Percentiles rank a stretch among this genome's conserved stretches.
Conservation (phyloP, 2,888 invertebrate genomes). For the Drosophila ezoana region DNA sequence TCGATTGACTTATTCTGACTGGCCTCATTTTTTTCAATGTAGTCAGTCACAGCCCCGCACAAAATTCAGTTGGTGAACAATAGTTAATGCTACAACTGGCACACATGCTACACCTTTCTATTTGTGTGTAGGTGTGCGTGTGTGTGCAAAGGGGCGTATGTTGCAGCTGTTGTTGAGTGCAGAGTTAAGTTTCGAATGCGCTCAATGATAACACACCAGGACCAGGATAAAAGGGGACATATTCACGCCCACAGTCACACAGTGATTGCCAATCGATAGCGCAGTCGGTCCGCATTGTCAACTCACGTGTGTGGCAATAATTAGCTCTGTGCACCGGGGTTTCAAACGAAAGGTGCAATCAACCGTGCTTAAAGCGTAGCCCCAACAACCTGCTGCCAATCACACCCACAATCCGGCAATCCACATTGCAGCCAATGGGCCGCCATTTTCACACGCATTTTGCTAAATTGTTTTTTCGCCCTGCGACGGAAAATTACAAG, state of each 20-base stretch:
- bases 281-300: slow-evolving; percentile 19
- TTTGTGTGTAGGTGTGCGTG: not conserved
- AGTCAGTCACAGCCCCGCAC: not conserved
- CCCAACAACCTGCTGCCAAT: slow-evolving; percentile 10
- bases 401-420: not conserved
- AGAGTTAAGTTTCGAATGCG: slow-evolving; percentile 41
- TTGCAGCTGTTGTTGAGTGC: slow-evolving; percentile 36
- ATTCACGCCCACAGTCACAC: slow-evolving; percentile 34
- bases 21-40: slow-evolving; percentile 21
- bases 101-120: not conserved
- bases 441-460: slow-evolving; percentile 46
- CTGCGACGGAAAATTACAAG: slow-evolving; percentile 44
- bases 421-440: slow-evolving; percentile 12
- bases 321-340: slow-evolving; percentile 28
- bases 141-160: slow-evolving; percentile 14
- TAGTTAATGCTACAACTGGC: slow-evolving; percentile 20
- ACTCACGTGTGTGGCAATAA: slow-evolving; percentile 40
- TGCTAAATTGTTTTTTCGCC: slow-evolving; percentile 50
- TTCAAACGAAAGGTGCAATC: slow-evolving; percentile 20
- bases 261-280: slow-evolving; percentile 43
- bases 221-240: not conserved
- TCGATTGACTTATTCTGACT: not conserved
- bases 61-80: slow-evolving; percentile 19
- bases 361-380: slow-evolving; percentile 35
- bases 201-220: slow-evolving; percentile 33